These are phyloP conservation scores for Agelastica alni DNA, from an alignment of 2,888 invertebrate species.

Conservation along the genomic window DNA sequence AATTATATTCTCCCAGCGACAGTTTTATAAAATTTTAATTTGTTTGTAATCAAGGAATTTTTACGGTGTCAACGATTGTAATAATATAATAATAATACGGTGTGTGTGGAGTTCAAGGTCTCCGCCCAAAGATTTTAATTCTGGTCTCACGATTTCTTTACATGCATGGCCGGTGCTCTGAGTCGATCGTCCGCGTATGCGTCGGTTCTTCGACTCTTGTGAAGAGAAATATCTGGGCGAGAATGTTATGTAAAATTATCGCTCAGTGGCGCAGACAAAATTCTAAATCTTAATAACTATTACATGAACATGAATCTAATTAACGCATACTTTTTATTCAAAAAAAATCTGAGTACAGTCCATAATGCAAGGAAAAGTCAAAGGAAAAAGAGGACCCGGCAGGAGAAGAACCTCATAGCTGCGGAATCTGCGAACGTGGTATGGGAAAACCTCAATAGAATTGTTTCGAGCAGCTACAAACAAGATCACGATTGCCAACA, in stretches of 20 bases:
- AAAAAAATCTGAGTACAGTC: too few relatives aligned
- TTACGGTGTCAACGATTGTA: slow-evolving; percentile 25
- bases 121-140: slow-evolving; percentile 26
- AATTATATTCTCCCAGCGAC: too few relatives aligned
- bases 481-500: too few relatives aligned
- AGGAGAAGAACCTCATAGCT: too few relatives aligned
- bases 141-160: slow-evolving; percentile 25
- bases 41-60: slow-evolving; percentile 5
- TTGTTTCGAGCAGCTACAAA: too few relatives aligned
- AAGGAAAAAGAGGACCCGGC: too few relatives aligned
- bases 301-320: too few relatives aligned
- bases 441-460: too few relatives aligned
- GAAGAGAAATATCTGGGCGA: slow-evolving; percentile 17
- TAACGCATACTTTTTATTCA: too few relatives aligned
- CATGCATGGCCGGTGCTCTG: slow-evolving; percentile 14
- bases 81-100: slow-evolving; percentile 26
- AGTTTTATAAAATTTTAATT: too few relatives aligned
- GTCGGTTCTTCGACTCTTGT: background rate
- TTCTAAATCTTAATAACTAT: slow-evolving; percentile 11
- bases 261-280: slow-evolving; percentile 15
- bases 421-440: too few relatives aligned
- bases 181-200: background rate
- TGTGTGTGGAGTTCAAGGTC: slow-evolving; percentile 26
- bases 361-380: too few relatives aligned
- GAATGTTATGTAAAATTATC: slow-evolving; percentile 20